Percentiles rank a stretch among this genome's conserved stretches.
Conservation (phyloP, 2,888 invertebrate genomes). For the Melinaea menophilus region DNA sequence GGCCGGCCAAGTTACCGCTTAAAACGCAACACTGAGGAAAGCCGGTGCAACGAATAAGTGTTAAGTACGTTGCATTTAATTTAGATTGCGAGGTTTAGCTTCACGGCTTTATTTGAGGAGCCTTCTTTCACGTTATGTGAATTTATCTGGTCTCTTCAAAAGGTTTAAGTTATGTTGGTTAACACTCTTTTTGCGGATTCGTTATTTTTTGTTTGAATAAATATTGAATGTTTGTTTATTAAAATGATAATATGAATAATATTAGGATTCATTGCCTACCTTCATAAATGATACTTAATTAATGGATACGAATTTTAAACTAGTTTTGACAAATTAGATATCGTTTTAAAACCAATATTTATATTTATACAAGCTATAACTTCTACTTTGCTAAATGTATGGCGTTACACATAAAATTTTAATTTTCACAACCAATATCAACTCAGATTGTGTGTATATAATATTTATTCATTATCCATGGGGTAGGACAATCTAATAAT, state of each 20-base stretch:
- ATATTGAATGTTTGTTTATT: too few relatives aligned
- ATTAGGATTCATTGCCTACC: too few relatives aligned
- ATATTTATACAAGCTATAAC: too few relatives aligned
- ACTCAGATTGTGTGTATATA: slow-evolving; percentile 44
- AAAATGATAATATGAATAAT: too few relatives aligned
- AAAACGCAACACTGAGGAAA: slow-evolving; percentile 4
- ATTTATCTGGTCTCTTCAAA: background rate
- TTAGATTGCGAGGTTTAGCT: slow-evolving; percentile 6
- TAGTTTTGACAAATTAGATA: too few relatives aligned
- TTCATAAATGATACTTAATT: too few relatives aligned
- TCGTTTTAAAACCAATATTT: too few relatives aligned
- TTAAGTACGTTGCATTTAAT: slow-evolving; percentile 5
- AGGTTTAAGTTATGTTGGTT: background rate
- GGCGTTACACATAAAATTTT: too few relatives aligned
- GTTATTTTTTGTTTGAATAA: background rate
- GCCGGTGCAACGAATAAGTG: slow-evolving; percentile 4
- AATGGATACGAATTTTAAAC: too few relatives aligned
- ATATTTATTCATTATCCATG: slow-evolving; percentile 62
- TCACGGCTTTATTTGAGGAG: slow-evolving; percentile 2
- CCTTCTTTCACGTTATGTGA: slow-evolving; percentile 1
- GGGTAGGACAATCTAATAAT: slow-evolving; percentile 65
- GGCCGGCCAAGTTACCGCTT: background rate
- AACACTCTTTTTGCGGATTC: background rate
- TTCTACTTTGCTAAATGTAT: too few relatives aligned
- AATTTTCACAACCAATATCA: background rate